Percentiles rank a stretch among this genome's conserved stretches.
Evolutionary conservation across 2,113 vertebrate genomes (phyloP).

Genomic region (Osmerus mordax): DNA sequence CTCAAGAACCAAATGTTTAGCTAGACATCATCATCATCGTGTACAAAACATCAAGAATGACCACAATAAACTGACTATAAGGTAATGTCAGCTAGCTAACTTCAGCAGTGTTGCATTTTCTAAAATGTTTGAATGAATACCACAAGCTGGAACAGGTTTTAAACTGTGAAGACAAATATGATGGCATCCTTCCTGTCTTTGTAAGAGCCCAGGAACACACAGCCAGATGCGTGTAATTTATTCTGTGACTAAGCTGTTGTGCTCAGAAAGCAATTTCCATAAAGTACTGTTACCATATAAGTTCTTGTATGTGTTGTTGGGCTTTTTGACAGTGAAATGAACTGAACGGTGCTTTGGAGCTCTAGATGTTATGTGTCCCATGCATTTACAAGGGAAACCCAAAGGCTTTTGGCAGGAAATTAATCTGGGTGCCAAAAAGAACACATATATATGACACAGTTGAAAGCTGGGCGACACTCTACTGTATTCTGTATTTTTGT

Average conservation of each 20-base stretch:
- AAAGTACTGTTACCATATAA: slow-evolving; percentile 37
- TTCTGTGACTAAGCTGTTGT: too few species aligned
- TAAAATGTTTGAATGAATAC: slow-evolving; percentile 50
- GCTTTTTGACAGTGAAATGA: slow-evolving; percentile 16
- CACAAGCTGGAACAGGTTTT: slow-evolving; percentile 57
- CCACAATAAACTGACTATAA: neutral
- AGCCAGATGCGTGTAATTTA: slow-evolving; percentile 1
- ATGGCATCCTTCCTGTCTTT: slow-evolving; percentile 52
- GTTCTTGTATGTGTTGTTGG: slow-evolving; percentile 2
- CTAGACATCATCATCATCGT: too few species aligned
- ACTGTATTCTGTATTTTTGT: slow-evolving; percentile 80
- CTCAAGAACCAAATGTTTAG: neutral
- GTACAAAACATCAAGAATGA: neutral
- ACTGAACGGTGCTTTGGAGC: slow-evolving; percentile 43
- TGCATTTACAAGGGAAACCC: slow-evolving; percentile 29
- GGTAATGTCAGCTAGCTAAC: neutral
- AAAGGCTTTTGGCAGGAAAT: slow-evolving; percentile 65
- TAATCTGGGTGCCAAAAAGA: slow-evolving; percentile 72
- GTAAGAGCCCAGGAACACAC: slow-evolving; percentile 39
- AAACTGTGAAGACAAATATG: slow-evolving; percentile 64
- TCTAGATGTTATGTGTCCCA: slow-evolving; percentile 30
- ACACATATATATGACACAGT: slow-evolving; percentile 65
- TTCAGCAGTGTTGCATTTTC: slow-evolving; percentile 14
- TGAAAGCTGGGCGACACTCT: slow-evolving; percentile 70
- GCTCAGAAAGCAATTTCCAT: slow-evolving; percentile 32